These are phyloP conservation scores for Chaetura pelagica DNA, from an alignment of 2,113 vertebrate species.

Conservation along the genomic window DNA sequence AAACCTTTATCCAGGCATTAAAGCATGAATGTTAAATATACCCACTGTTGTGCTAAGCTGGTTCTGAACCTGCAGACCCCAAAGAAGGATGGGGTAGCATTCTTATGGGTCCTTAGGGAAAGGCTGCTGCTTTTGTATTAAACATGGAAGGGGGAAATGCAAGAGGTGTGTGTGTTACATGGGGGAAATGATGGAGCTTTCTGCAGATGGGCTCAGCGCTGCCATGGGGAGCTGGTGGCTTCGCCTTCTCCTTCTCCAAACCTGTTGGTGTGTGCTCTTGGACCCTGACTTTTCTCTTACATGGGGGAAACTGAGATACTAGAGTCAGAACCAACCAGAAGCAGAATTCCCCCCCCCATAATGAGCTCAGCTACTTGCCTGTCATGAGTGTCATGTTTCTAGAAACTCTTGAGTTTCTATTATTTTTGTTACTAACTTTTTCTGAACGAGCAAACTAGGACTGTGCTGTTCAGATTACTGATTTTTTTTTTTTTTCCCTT, in stretches of 20 bases:
- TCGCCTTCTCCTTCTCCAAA: background rate
- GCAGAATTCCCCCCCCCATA: background rate
- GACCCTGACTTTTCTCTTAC: background rate
- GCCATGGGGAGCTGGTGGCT: background rate
- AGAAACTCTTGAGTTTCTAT: background rate
- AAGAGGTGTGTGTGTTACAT: background rate
- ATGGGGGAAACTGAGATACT: rapidly evolving
- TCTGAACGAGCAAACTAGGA: background rate
- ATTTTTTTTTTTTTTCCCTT: background rate
- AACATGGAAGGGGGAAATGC: background rate
- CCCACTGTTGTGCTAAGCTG: rapidly evolving
- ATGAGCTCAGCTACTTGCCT: background rate
- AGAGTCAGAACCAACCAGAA: background rate
- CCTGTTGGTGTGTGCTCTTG: background rate
- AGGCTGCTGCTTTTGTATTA: background rate
- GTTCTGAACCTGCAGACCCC: background rate
- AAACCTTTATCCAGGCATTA: background rate
- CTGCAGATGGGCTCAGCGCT: background rate
- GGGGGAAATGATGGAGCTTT: background rate
- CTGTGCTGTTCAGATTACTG: background rate
- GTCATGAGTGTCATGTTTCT: rapidly evolving
- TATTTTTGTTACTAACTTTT: background rate
- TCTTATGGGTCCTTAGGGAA: background rate
- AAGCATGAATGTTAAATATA: background rate
- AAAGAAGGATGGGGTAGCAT: background rate